Base-by-base conservation (phyloP, 2,113 vertebrate genomes). In the Cisticola juncidis region DNA sequence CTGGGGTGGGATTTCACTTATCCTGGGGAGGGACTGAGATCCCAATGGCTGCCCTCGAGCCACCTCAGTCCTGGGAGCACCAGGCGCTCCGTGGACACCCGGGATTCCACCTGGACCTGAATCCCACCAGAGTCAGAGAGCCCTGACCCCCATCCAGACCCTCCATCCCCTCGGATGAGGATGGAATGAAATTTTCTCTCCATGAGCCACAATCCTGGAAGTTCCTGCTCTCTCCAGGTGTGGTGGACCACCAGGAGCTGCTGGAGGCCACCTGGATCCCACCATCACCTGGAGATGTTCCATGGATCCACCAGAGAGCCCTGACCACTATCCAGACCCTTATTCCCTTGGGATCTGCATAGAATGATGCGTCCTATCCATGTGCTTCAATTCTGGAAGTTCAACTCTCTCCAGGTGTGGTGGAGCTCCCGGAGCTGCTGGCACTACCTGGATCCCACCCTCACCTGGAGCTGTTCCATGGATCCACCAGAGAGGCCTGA, bases 51-150 rank as follows among this genome's bases (percentile, higher is more conserved):
- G 26, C 56, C n/a, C 16, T 33, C 22, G 44, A 12, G 15, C n/a
- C 11, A 2, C 20, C 54, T 51, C 24, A 19, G 0, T 42, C 24
- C 79, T n/a, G 45, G 45, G 66, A 60, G 12, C 9, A 6, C 21
- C 56, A 12, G 1, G 13, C 0, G 1, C 5, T 80, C 51, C 54
- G 2, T 11, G 53, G 53, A 40, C 31, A 29, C 36, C 54, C 6
- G 29, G 3, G 38, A 62, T 36, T 29, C 33, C 81, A 31, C 15
- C 5, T 5, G 66, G 45, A 61, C 3, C 6, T 5, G 3, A 81
- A 73, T 73, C 58, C 69, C 48, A 36, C 36, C 29, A 1, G 5
- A 0, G 19, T 22, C 56, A 35, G 22, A 5, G 23, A 17, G 14
- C 4, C n/a, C 57, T 58, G 57, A 58, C 5, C 24, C 5, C 24